A percentile compares a stretch with the other conserved stretches of the same genome.
These are phyloP conservation scores for Pontoporia blainvillei DNA, from an alignment of 2,113 vertebrate species.

Conservation along the genomic window DNA sequence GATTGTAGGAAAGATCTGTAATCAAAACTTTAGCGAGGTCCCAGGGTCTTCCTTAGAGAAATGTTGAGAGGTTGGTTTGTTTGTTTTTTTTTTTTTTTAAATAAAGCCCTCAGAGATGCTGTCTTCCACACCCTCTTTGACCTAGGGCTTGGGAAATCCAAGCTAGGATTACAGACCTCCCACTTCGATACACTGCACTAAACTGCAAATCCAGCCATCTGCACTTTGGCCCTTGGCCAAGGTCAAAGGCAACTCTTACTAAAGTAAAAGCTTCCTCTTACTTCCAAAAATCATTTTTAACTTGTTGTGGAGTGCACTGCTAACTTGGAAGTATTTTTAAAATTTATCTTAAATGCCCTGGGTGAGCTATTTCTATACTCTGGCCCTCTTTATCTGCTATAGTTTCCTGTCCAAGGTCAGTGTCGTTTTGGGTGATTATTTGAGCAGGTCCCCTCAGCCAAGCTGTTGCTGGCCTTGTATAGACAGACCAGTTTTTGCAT, in stretches of 20 bases:
- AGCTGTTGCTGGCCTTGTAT: not conserved
- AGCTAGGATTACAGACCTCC: not conserved
- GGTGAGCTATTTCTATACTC: not conserved
- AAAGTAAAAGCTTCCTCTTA: not conserved
- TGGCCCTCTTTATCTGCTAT: not conserved
- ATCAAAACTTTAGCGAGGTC: not conserved
- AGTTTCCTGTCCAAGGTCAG: not conserved
- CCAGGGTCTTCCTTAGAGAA: not conserved
- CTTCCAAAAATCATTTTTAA: not conserved
- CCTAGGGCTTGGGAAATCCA: slow-evolving; percentile 2
- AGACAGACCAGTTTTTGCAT: not conserved
- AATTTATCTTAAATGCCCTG: not conserved
- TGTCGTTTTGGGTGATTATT: not conserved
- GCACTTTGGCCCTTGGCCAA: not conserved
- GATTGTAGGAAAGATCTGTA: not conserved
- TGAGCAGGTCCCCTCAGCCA: not conserved
- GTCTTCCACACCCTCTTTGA: not conserved
- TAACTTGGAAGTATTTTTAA: not conserved
- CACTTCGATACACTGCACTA: not conserved
- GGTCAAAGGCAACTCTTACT: not conserved
- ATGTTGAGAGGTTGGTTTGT: not conserved
- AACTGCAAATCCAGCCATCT: not conserved
- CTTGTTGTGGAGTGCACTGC: not conserved
- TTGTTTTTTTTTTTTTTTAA: not conserved
- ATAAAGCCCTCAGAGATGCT: not conserved